A percentile compares a stretch with the other conserved stretches of the same genome.
phyloP scores from a whole-genome alignment of 2,888 invertebrate species.

The Lordiphosa fenestrarum region DNA sequence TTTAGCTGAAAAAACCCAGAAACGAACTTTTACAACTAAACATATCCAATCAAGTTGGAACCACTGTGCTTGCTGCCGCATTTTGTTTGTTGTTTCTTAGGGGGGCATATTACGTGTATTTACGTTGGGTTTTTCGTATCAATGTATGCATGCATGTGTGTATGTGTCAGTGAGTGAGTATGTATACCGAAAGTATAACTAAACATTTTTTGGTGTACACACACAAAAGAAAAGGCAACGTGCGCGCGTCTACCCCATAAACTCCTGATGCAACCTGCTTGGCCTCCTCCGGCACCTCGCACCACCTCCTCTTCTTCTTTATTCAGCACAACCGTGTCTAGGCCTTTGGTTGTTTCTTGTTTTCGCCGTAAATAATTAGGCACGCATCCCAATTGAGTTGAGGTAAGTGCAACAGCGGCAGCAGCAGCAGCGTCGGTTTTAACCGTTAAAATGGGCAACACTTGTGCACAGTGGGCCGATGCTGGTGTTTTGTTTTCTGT shows the following conservation, averaged over 20 bases:
- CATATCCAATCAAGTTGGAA: no score
- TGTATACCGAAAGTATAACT: constrained; percentile 7
- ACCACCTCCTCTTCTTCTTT: no score
- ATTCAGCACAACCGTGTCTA: neutral
- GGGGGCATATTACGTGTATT: constrained; percentile 12
- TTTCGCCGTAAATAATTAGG: constrained; percentile 6
- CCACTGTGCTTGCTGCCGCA: constrained; percentile 25
- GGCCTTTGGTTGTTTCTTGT: constrained; percentile 6
- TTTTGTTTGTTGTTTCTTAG: neutral
- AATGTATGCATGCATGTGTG: neutral
- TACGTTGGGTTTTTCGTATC: constrained; percentile 15
- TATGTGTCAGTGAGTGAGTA: constrained; percentile 12
- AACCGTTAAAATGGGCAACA: no score
- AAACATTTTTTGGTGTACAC: constrained; percentile 15
- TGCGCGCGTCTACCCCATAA: no score
- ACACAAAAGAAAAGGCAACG: constrained; percentile 1
- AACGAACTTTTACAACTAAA: no score
- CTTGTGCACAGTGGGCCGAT: no score
- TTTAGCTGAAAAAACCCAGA: no score
- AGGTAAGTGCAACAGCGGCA: neutral
- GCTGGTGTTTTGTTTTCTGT: neutral
- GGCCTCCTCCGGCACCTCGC: neutral
- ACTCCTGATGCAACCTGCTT: no score
- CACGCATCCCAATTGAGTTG: neutral
- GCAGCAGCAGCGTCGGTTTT: no score